phyloP scores from a whole-genome alignment of 2,113 vertebrate genomes.

The Myiozetetes cayanensis region DNA sequence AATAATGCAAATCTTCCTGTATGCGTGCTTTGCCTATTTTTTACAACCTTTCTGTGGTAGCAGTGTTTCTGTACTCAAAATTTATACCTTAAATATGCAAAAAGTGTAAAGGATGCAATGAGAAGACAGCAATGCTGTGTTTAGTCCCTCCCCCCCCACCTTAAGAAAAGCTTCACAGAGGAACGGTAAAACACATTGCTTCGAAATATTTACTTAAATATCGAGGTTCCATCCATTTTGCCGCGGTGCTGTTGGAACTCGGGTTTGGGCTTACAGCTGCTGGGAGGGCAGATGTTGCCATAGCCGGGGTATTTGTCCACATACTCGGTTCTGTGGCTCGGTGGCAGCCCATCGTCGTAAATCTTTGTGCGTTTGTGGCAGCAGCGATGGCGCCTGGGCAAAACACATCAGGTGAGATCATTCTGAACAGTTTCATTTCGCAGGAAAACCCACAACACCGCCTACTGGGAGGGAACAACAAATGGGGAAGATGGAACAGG shows the following conservation, averaged over 20 bases:
- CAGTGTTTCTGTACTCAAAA: neutral
- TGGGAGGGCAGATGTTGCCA: constrained; percentile 60
- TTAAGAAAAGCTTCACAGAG: neutral
- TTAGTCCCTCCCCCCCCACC: neutral
- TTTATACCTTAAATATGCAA: neutral
- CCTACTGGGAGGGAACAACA: neutral
- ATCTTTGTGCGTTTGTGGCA: constrained; percentile 70
- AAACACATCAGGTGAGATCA: neutral
- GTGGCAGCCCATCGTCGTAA: constrained; percentile 58
- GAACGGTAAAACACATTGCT: neutral
- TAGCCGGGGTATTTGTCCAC: constrained; percentile 79
- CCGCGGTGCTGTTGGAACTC: constrained; percentile 32
- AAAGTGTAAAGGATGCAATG: neutral
- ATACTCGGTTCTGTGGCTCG: constrained; percentile 75
- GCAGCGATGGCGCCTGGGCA: constrained; percentile 81
- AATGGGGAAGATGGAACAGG: neutral
- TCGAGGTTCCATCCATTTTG: constrained; percentile 80
- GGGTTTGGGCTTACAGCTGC: constrained; percentile 76
- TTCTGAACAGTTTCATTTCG: neutral
- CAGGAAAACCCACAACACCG: neutral
- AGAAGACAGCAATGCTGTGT: neutral
- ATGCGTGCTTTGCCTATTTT: neutral
- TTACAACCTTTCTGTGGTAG: neutral
- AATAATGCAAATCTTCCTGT: neutral
- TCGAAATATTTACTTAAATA: constrained; percentile 79